Evolutionary conservation across 2,888 invertebrate genomes (phyloP), one percentile per base, ranked within the genome.

Genomic region (Tenthredo distinguenda): DNA sequence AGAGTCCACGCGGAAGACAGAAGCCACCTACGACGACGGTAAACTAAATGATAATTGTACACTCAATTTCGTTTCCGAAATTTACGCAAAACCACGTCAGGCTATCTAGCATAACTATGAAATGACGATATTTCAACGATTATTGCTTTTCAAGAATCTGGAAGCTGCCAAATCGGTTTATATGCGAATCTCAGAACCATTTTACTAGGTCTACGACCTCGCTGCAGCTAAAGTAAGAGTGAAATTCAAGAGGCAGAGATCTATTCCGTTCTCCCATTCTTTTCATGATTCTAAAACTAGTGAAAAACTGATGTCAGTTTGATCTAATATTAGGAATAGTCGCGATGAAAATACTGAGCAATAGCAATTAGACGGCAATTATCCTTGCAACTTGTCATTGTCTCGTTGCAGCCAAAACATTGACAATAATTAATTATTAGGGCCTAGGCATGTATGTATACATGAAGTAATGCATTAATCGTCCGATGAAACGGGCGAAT

Each of bases 61-160:
- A 15, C 40, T 62, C 58, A 34, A 81, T 81, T 81, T 81, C n/a
- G 21, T 40, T 40, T 58, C 37, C 81, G 37, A 40, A 37, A n/a
- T 62, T 62, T 15, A 37, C 21, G 40, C 40, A 21, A 81, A 81
- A 81, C 21, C 12, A 37, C n/a, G 58, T 15, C 31, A 77, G 34
- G 50, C 21, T 50, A 55, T 77, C 55, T 15, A 50, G 77, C 9
- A 77, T 31, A n/a, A 26, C 47, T n/a, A 50, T 26, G 50, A 43
- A 43, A 26, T 55, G 40, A 37, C 81, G 81, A 81, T 81, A 40
- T 81, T 40, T 81, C 21, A 81, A 9, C 58, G 40, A 81, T 81
- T 81, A 81, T 62, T 40, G 40, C n/a, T 58, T 3, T 21, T 81
- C 34, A 1, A 58, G 21, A 81, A 62, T 62, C 15, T 50, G 5